Evolutionary conservation across 2,888 invertebrate genomes (phyloP).

Genomic region (Hetaerina titia): DNA sequence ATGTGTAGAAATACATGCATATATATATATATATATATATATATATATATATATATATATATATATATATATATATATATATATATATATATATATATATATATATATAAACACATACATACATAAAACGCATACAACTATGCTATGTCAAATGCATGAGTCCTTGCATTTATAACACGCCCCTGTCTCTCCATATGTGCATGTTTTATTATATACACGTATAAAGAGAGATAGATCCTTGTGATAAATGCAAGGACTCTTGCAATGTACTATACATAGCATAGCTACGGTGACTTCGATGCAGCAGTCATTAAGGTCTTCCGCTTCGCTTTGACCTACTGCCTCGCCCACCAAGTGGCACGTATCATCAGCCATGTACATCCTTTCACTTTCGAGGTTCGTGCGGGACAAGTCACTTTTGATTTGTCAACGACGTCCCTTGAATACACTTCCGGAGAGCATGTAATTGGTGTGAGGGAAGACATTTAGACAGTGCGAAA

Average conservation of each 20-base stretch:
- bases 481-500: neutral
- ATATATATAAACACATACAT: too few relatives aligned
- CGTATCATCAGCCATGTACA: neutral
- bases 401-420: neutral
- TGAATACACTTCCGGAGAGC: conserved; percentile 52
- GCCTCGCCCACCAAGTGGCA: neutral
- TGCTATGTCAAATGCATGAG: too few relatives aligned
- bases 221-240: too few relatives aligned
- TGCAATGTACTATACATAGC: neutral
- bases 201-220: too few relatives aligned
- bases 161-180: too few relatives aligned
- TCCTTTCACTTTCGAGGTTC: conserved; percentile 55
- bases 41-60: too few relatives aligned
- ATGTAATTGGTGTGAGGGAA: neutral
- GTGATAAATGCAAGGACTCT: neutral
- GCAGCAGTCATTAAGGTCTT: neutral
- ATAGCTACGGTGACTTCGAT: neutral
- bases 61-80: too few relatives aligned
- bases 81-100: too few relatives aligned
- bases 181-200: too few relatives aligned
- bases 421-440: conserved; percentile 9
- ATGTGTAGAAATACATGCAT: too few relatives aligned
- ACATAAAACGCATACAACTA: too few relatives aligned
- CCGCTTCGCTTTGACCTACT: neutral
- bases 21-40: too few relatives aligned